Base-by-base conservation (phyloP, 1,140 invertebrate species). In the Eufriesea mexicana region DNA sequence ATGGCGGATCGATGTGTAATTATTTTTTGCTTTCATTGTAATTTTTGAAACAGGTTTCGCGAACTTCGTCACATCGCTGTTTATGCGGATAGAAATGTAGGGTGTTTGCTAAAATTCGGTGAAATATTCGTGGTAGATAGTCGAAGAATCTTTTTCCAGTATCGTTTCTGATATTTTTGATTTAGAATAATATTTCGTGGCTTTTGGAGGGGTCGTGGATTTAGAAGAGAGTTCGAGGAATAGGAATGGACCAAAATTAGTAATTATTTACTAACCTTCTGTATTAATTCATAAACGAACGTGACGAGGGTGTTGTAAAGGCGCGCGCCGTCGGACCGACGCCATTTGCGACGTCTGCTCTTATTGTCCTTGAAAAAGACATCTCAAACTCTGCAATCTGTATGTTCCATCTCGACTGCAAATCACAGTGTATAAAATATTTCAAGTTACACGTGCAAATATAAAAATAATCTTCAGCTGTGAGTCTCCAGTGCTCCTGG, bases 281-380 rank as follows among this genome's bases (percentile, higher is more conserved):
- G 12, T 28, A 20, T 16, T 16, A 6, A 2, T n/a, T 47, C 10
- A 1, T 1, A n/a, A 12, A 18, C 14, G 18, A 81, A 12, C 2
- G 6, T 1, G 25, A 20, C 18, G 1, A 8, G 49, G 14, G 55
- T 25, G 47, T 35, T 25, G 80, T 35, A 45, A 61, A 57, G 74
- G 25, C 55, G 35, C 61, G 72, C 28, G 47, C 86, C 86, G 86
- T 87, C 86, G 86, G 86, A 80, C 51, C 72, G 76, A 49, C 73
- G 66, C 64, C 35, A 86, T 83, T 78, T 16, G 1, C n/a, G n/a
- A 23, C 49, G 9, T 42, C 23, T 20, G 7, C 5, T 5, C 28
- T n/a, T 0, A n/a, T 35, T 35, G 12, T 42, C 70, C 14, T 35
- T 35, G 5, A 7, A 5, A 16, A 35, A 25, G 14, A 23, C 66